These are phyloP conservation scores for Formica exsecta DNA, from an alignment of 1,140 invertebrate species.

Conservation along the genomic window DNA sequence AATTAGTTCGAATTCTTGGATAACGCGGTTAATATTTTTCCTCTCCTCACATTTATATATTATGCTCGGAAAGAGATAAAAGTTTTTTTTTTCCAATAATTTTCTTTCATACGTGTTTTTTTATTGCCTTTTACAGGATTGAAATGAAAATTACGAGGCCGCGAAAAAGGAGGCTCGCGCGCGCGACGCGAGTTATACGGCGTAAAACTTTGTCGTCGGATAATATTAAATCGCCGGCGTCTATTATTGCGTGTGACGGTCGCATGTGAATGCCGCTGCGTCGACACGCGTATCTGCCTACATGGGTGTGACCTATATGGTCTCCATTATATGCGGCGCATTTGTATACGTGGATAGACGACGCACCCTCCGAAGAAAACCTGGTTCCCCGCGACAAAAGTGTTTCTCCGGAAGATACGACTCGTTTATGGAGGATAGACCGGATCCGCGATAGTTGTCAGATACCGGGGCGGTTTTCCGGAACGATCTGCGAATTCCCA, in stretches of 20 bases:
- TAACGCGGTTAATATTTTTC: neutral
- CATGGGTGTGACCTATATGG: constrained; percentile 54
- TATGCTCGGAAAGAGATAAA: neutral
- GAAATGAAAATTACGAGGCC: neutral
- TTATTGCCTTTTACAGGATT: neutral
- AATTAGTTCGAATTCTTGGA: neutral
- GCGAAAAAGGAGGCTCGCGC: neutral
- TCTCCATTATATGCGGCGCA: constrained; percentile 29
- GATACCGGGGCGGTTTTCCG: neutral
- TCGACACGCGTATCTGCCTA: constrained; percentile 43
- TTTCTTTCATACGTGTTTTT: too few relatives aligned
- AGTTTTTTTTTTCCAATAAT: too few relatives aligned
- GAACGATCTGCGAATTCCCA: neutral
- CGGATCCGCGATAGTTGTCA: constrained; percentile 8
- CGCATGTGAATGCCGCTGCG: constrained; percentile 31
- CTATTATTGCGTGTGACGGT: constrained; percentile 53
- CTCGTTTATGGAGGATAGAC: constrained; percentile 10
- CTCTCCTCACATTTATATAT: too few relatives aligned
- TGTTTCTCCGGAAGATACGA: too few relatives aligned
- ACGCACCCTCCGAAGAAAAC: neutral
- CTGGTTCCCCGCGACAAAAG: too few relatives aligned
- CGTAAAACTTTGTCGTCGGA: constrained; percentile 21
- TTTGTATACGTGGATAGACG: constrained; percentile 16
- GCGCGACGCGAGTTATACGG: neutral
- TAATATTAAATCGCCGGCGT: constrained; percentile 54